Percentiles rank a stretch among this genome's conserved stretches.
Conservation (phyloP, 2,113 vertebrate species). For the Dendropsophus ebraccatus region DNA sequence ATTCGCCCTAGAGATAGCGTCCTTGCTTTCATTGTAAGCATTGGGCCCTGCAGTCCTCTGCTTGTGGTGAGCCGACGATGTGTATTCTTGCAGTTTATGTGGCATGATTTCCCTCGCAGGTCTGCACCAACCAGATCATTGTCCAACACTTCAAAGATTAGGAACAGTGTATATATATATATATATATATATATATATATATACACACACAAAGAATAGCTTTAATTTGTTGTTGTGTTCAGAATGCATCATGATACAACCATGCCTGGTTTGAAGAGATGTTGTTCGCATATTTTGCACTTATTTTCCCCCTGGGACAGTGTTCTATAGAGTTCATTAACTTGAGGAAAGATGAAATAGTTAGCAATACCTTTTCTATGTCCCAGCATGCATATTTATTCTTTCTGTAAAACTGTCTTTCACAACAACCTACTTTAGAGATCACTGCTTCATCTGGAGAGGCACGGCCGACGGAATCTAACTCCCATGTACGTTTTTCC, state of each 20-base stretch:
- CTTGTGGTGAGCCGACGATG: neutral
- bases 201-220: no score
- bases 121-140: conserved; percentile 49
- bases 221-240: conserved; percentile 51
- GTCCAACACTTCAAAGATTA: conserved; percentile 58
- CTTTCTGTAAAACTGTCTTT: conserved; percentile 62
- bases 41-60: neutral
- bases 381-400: conserved; percentile 54
- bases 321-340: neutral
- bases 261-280: conserved; percentile 55
- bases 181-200: conserved; percentile 57
- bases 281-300: conserved; percentile 9
- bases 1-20: neutral
- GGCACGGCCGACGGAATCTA: conserved; percentile 70
- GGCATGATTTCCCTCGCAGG: conserved; percentile 23
- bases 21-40: neutral
- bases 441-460: conserved; percentile 76
- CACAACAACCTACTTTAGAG: conserved; percentile 66
- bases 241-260: conserved; percentile 52
- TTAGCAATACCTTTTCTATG: conserved; percentile 20
- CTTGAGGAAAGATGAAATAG: conserved; percentile 12
- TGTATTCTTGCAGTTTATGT: neutral
- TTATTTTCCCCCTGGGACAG: conserved; percentile 53
- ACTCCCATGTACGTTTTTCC: conserved; percentile 72
- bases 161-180: no score